Base-by-base conservation (phyloP, 1,140 invertebrate genomes). In the Uloborus diversus region DNA sequence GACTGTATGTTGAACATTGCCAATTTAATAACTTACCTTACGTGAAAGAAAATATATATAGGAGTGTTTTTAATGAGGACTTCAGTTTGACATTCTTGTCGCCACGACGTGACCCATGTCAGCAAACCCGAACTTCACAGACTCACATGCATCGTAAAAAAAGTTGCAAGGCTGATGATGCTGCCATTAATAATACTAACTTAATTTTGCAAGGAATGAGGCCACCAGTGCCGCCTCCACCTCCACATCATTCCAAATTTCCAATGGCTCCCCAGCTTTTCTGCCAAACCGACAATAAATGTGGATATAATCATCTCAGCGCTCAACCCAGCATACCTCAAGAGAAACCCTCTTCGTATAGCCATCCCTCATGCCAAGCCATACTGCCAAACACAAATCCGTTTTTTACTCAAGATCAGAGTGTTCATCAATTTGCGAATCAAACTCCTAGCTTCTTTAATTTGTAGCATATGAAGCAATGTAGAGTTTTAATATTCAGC, bases 41-140 rank as follows among this genome's bases (percentile, higher is more conserved):
- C 57, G 73, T 78, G 23, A 78, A 78, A 65, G 73, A 78, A 57
- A 78, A 78, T 28, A 78, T 78, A 23, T 78, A 78, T 27, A 78
- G 73, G 42, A 78, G 73, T 78, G 62, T 78, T 5, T 78, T 78
- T 47, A 78, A 78, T 53, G 73, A 78, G 13, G 73, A 78, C 28
- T 78, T 65, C 23, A 65, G n/a, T 37, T 57, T 66, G 13, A 25
- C 62, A 5, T 78, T 78, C 47, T 30, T 78, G 3, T 78, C 73
- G 4, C 73, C 73, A 32, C 37, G 62, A 20, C 51, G 62, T 57
- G 73, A 78, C 47, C 71, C 71, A 14, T 47, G 61, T n/a, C 57
- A 49, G 37, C 32, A 64, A 9, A n/a, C 13, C 23, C 14, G 61
- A 1, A 32, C 27, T 23, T 30, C 20, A 13, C 57, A 51, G 7